Conservation (phyloP, 64 coral and sea anemone species). For the Montipora capricornis region DNA sequence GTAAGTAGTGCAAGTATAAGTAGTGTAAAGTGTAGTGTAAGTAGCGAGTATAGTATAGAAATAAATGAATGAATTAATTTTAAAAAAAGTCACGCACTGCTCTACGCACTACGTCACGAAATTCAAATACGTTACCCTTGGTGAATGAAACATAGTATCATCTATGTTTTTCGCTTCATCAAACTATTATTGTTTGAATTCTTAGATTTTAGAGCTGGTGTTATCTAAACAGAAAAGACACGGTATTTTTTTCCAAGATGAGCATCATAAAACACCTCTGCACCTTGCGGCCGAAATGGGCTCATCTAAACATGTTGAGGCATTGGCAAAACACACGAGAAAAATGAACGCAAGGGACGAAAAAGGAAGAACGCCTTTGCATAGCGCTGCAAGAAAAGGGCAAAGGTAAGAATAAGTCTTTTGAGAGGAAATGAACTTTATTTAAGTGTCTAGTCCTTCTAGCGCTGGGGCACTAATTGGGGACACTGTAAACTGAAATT, state of each 20-base stretch:
- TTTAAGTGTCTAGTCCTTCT: no score
- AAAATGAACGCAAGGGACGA: conserved; percentile 78
- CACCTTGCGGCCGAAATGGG: conserved; percentile 72
- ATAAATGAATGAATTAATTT: no score
- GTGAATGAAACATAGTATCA: no score
- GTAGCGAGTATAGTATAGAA: no score
- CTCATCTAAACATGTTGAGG: conserved; percentile 66
- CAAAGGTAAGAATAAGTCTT: conserved; percentile 48
- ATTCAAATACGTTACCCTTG: no score
- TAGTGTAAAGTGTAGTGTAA: no score
- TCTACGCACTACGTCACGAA: no score
- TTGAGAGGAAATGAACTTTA: no score
- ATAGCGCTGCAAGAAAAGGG: conserved; percentile 79
- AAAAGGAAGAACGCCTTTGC: conserved; percentile 65
- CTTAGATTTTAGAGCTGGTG: conserved; percentile 76
- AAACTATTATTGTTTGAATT: neutral
- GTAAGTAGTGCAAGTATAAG: no score
- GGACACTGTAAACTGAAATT: no score
- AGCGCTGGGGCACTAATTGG: no score
- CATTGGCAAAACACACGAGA: conserved; percentile 28
- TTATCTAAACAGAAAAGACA: conserved; percentile 67
- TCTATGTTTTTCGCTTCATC: neutral
- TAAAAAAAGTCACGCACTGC: no score
- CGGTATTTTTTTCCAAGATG: conserved; percentile 62
- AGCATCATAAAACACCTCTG: conserved; percentile 80